Conservation (phyloP, 2,797 vertebrate genomes). For the Danio aesculapii region DNA sequence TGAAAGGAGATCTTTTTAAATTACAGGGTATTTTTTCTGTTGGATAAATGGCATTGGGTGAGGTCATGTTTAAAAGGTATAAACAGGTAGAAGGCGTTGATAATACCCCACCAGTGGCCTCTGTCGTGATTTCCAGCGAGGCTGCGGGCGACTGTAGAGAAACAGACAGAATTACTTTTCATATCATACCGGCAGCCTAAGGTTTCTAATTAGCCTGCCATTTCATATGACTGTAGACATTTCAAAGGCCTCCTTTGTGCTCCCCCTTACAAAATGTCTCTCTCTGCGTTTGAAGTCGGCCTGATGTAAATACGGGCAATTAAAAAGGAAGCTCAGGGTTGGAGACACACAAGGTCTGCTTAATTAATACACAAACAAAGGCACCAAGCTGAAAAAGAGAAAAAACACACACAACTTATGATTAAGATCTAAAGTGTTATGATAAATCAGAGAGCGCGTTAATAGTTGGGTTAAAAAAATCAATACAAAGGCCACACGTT, state of each 20-base stretch:
- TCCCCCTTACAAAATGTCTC: slow-evolving; percentile 90
- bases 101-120: slow-evolving; percentile 77
- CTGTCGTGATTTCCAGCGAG: slow-evolving; percentile 69
- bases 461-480: slow-evolving; percentile 92
- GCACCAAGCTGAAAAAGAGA: slow-evolving; percentile 82
- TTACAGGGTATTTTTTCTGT: slow-evolving; percentile 77
- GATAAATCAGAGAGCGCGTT: slow-evolving; percentile 90
- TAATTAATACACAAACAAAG: slow-evolving; percentile 99
- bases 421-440: slow-evolving; percentile 95
- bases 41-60: slow-evolving; percentile 75
- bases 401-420: slow-evolving; percentile 77
- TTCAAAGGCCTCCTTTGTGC: slow-evolving; percentile 93
- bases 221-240: slow-evolving; percentile 92
- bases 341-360: slow-evolving; percentile 90
- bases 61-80: slow-evolving; percentile 76
- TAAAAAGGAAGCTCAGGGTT: slow-evolving; percentile 90
- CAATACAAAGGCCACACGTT: slow-evolving; percentile 84
- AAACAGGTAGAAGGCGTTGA: slow-evolving; percentile 79
- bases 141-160: slow-evolving; percentile 68
- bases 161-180: slow-evolving; percentile 81
- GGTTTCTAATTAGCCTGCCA: slow-evolving; percentile 92
- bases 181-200: slow-evolving; percentile 86
- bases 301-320: slow-evolving; percentile 96
- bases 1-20: slow-evolving; percentile 80
- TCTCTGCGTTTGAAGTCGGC: slow-evolving; percentile 93